Conservation (phyloP, 2,888 invertebrate species). For the Drosophila hawaiiensis region DNA sequence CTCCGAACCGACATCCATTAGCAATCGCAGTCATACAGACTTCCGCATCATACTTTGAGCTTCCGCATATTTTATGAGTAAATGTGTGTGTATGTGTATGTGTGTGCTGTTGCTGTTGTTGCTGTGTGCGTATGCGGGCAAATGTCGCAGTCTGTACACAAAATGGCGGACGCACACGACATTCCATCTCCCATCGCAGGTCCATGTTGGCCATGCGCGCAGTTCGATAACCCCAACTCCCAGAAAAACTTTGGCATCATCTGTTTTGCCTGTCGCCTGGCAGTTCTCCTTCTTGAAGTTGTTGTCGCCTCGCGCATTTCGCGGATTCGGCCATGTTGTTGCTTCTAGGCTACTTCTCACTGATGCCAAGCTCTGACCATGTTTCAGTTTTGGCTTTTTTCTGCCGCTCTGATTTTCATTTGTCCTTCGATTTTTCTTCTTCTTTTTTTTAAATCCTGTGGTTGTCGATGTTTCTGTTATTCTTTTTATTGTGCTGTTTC, state of each 20-base stretch:
- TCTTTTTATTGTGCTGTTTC: constrained; percentile 36
- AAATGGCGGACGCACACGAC: constrained; percentile 74
- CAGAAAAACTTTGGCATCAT: constrained; percentile 39
- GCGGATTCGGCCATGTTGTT: constrained; percentile 46
- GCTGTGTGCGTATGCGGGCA: constrained; percentile 52
- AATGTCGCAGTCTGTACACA: constrained; percentile 63
- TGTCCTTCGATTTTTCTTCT: constrained; percentile 14
- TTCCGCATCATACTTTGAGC: constrained; percentile 82
- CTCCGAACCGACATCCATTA: constrained; percentile 75
- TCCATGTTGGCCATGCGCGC: constrained; percentile 72
- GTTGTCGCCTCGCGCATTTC: constrained; percentile 42
- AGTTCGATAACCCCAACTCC: constrained; percentile 37
- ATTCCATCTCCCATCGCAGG: constrained; percentile 29
- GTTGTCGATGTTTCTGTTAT: constrained; percentile 38
- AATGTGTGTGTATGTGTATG: constrained; percentile 29
- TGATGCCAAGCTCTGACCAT: constrained; percentile 28
- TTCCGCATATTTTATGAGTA: constrained; percentile 76
- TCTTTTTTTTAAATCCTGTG: constrained; percentile 26
- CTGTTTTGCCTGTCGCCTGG: constrained; percentile 50
- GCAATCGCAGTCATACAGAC: constrained; percentile 81
- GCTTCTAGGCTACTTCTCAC: constrained; percentile 33
- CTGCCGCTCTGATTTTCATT: constrained; percentile 19
- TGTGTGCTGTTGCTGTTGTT: constrained; percentile 10
- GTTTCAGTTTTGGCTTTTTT: constrained; percentile 45
- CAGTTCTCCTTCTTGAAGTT: constrained; percentile 42